These are phyloP conservation scores for Polydrusus cervinus DNA, from an alignment of 2,888 invertebrate species.

Conservation along the genomic window DNA sequence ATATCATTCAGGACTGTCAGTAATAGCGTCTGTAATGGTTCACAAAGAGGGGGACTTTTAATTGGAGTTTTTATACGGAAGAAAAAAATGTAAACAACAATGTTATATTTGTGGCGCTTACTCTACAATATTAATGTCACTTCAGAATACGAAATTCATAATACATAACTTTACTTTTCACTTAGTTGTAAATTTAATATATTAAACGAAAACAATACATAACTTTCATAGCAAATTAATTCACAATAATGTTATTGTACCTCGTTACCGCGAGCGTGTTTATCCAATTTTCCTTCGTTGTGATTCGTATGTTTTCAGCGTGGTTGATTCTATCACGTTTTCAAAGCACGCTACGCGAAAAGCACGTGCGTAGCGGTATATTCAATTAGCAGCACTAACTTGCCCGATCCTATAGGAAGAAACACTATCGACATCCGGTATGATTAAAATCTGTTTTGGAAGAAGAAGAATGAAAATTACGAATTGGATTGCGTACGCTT, in stretches of 20 bases:
- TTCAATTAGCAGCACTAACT: conserved; percentile 6
- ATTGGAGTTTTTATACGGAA: no score
- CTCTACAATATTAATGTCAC: no score
- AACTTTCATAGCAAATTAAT: not conserved
- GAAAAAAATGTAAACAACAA: no score
- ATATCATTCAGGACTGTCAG: no score
- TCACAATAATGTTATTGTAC: conserved; percentile 1
- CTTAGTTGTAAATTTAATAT: no score
- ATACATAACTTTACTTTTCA: no score
- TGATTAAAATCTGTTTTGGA: conserved; percentile 4
- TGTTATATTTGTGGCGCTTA: no score
- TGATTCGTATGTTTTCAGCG: conserved; percentile 20
- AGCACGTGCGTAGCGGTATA: conserved; percentile 25
- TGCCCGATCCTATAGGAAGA: conserved; percentile 7
- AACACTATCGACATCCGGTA: conserved; percentile 8
- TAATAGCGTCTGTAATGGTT: no score
- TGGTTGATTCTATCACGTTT: conserved; percentile 35
- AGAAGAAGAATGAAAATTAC: not conserved
- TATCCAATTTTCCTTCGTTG: not conserved
- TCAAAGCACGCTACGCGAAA: conserved; percentile 15
- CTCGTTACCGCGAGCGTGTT: conserved; percentile 6
- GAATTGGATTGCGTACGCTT: not conserved
- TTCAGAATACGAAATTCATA: no score
- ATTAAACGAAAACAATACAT: no score
- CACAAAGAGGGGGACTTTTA: no score